Base-by-base conservation (phyloP, 1,140 invertebrate genomes). In the Trinorchestia longiramus region DNA sequence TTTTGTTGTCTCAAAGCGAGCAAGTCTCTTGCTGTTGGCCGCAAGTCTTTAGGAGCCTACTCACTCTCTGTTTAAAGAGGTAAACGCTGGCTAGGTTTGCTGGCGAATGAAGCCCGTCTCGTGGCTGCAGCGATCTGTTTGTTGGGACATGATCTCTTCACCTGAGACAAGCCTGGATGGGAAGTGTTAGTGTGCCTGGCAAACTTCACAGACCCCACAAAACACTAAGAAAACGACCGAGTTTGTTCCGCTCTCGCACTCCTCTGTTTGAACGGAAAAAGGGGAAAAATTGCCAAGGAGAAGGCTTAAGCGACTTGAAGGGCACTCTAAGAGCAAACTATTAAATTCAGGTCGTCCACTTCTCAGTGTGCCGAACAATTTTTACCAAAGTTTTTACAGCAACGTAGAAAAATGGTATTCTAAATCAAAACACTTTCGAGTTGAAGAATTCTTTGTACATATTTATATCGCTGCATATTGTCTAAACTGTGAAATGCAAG, bases 201-300 rank as follows among this genome's bases (percentile, higher is more conserved):
- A 94, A 94, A 94, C 92, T 47, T 94, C 92, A 94, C 92, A 94
- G 92, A 94, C 92, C 90, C 43, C 92, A 47, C 92, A 94, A 94
- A 94, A 94, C 92, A 94, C 92, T 94, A 47, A 94, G 92, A 94
- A 94, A 94, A 94, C 92, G 92, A 94, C 92, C 92, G 44, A 94
- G 92, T 94, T 94, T 94, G 92, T 94, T 94, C 92, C 92, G 92
- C 92, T 47, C 92, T 94, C 92, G 92, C 92, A 94, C 43, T 94
- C 6, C 92, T 94, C 43, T 94, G 92, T 94, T 94, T 94, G 92
- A 28, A 94, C 40, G 43, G 19, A 94, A 43, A 45, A 40, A 45
- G 19, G n/a, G 40, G 92, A 94, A 94, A 94, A 94, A 94, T 40
- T 94, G 40, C 92, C 41, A 8, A 94, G 0, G 41, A 45, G 88